A percentile compares a stretch with the other conserved stretches of the same genome.
Conservation (phyloP, 2,113 vertebrate genomes). For the Pomatostomus ruficeps region DNA sequence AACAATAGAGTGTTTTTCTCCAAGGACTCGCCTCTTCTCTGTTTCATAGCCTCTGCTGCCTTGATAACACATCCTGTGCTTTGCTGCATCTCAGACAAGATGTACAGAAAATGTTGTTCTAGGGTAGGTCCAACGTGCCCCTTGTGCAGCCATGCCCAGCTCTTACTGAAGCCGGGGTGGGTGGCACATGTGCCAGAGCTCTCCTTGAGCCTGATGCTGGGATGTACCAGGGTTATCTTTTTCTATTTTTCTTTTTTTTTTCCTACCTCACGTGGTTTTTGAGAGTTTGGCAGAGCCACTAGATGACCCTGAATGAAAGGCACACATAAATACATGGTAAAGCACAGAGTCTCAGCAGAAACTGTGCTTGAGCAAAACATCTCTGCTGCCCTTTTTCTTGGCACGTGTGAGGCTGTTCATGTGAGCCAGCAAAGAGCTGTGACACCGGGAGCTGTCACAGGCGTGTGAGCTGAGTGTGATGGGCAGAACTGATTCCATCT, state of each 20-base stretch:
- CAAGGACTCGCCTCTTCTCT: not conserved
- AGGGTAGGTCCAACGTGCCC: not conserved
- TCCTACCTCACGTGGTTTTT: not conserved
- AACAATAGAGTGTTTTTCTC: not conserved
- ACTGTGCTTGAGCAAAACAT: not conserved
- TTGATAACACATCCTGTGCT: not conserved
- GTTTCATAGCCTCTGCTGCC: not conserved
- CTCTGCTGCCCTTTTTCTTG: not conserved
- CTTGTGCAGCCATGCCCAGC: not conserved
- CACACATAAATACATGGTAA: not conserved
- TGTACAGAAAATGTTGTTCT: not conserved
- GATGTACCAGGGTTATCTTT: not conserved
- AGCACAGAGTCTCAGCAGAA: not conserved
- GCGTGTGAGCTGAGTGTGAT: fast-evolving
- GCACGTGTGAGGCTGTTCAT: not conserved
- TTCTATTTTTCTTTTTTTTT: not conserved
- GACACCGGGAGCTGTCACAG: not conserved
- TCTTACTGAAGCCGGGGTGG: not conserved
- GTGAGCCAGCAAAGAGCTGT: not conserved
- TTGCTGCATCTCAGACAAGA: not conserved
- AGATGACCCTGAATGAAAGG: not conserved
- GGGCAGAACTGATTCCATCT: not conserved
- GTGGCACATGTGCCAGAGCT: not conserved
- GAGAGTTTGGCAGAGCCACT: not conserved
- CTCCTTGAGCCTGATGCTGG: not conserved